Percentiles rank a stretch among this genome's conserved stretches.
Conservation (phyloP, 2,888 invertebrate species). For the Xiphydria camelus region DNA sequence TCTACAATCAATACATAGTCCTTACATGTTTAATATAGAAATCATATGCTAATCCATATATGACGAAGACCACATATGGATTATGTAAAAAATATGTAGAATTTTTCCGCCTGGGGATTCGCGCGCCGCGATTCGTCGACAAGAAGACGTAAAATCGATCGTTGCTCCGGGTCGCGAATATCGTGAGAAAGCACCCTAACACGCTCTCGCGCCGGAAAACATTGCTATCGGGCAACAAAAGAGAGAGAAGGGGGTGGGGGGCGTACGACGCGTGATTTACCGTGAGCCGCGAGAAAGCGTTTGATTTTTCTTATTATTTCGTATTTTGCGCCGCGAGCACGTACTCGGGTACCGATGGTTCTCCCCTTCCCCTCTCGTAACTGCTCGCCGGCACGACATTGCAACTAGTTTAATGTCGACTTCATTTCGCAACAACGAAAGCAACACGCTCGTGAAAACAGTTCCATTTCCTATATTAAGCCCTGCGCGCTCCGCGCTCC, state of each 20-base stretch:
- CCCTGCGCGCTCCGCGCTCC: too few relatives aligned
- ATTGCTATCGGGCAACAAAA: slow-evolving; percentile 29
- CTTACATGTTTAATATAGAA: too few relatives aligned
- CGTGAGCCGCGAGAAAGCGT: slow-evolving; percentile 25
- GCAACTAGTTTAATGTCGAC: slow-evolving; percentile 31
- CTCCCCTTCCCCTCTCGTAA: slow-evolving; percentile 12
- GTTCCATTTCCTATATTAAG: too few relatives aligned
- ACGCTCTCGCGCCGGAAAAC: slow-evolving; percentile 18
- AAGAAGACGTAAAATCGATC: too few relatives aligned
- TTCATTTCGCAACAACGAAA: slow-evolving; percentile 23
- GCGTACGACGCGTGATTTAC: slow-evolving; percentile 27
- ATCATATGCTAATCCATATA: too few relatives aligned
- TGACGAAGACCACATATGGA: too few relatives aligned
- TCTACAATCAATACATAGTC: too few relatives aligned
- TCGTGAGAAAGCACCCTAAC: too few relatives aligned
- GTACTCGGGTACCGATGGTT: slow-evolving; percentile 37
- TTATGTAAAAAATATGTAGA: too few relatives aligned
- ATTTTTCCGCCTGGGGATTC: too few relatives aligned
- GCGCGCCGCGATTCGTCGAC: too few relatives aligned
- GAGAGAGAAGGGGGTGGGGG: neutral
- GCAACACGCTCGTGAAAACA: slow-evolving; percentile 19
- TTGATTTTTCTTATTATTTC: slow-evolving; percentile 44
- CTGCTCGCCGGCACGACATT: slow-evolving; percentile 33
- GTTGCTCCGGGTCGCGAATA: too few relatives aligned
- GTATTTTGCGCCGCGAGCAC: slow-evolving; percentile 53